Base-by-base conservation (phyloP, 2,797 vertebrate species). In the Alosa sapidissima region DNA sequence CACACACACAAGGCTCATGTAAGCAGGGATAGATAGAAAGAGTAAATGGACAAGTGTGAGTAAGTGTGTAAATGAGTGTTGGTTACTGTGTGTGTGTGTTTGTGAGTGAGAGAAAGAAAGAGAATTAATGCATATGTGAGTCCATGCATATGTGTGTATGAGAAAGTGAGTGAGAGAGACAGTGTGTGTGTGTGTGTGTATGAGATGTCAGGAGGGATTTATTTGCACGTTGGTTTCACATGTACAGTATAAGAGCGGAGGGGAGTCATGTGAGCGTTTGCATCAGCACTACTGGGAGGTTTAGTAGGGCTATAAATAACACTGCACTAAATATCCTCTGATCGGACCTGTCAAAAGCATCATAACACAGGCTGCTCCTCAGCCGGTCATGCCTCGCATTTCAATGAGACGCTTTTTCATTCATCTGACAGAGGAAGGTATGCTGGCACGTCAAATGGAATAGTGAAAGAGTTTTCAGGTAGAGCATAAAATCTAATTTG, bases 271-370 rank as follows among this genome's bases (percentile, higher is more conserved):
- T 75, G 68, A 75, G 33, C 4, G 33, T 36, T 75, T 36, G 68
- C 68, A 6, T 68, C 33, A 41, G 68, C 68, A 72, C 65, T 16
- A 14, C 68, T 75, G 68, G 68, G 65, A 36, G 65, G 33, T 41
- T 75, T 75, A 75, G 33, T 14, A 10, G 16, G 28, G 13, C 68
- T 75, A 75, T 75, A 75, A 75, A 75, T 75, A 41, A 75, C 68
- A 16, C 13, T 0, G 28, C 68, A 41, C 33, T 75, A 28, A 28
- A 72, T 33, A 72, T 36, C 33, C 68, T 28, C 62, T 65, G 62
- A 65, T 65, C 33, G 14, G 68, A 47, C 72, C 72, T 45, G 14
- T 47, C 72, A 78, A 41, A 78, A 21, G 5, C 72, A 78, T 78
- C 72, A 75, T 19, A 78, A 47, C 41, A n/a, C 72, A 47, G 72